Base-by-base conservation (phyloP, 1,140 invertebrate species). In the Mactra quadrangularis region DNA sequence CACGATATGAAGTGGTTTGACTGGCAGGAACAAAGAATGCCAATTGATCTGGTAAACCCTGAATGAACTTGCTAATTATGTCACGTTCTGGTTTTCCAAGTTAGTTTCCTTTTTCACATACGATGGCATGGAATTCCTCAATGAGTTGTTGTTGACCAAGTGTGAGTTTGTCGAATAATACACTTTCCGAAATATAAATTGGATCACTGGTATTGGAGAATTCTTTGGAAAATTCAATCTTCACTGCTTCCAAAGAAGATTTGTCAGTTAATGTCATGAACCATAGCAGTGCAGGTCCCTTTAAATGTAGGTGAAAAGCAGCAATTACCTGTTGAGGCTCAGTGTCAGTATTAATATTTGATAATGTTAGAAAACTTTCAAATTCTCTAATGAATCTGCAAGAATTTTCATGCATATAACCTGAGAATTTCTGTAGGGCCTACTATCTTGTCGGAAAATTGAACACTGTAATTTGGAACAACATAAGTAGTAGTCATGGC, bases 21-120 rank as follows among this genome's bases (percentile, higher is more conserved):
- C 53, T 41, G 2, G 71, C 71, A 13, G 52, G 31, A 55, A 74
- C 71, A 59, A 74, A 74, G 71, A 74, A 74, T 47, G 15, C 53
- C 55, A 74, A 29, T 59, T 59, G 71, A 57, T 55, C 13, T 25
- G 53, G 53, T 45, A 74, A 27, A 22, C 71, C 71, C 9, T 35
- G n/a, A 29, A 74, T 38, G 22, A 74, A 74, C 25, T 74, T 74
- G 27, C 27, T 59, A 22, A 29, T 74, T 17, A 74, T 74, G 35
- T 74, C 71, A 2, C 53, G 11, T 38, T 74, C 52, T 17, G 19
- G 35, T 59, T 74, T 74, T 25, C 53, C 71, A n/a, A 74, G 35
- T 27, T 41, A 22, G 19, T 38, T 4, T 11, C 71, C 71, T 59
- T 74, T 74, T 41, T 74, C 71, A 27, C 35, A 22, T 2, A 74